Evolutionary conservation across 2,888 invertebrate species (phyloP), one percentile per base, ranked within the genome.

Genomic region (Incurvaria masculella): DNA sequence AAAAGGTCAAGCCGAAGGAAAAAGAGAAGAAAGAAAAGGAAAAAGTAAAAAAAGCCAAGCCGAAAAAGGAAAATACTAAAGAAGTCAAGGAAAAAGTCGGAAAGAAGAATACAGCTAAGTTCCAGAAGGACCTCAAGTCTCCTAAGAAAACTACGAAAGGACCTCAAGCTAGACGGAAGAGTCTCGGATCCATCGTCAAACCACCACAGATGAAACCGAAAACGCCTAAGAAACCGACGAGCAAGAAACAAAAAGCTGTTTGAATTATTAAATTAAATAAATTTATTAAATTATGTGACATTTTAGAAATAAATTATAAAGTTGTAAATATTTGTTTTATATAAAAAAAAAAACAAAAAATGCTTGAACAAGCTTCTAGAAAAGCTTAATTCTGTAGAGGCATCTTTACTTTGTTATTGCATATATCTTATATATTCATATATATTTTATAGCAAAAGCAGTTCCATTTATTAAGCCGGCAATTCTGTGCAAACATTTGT

Each of bases 121-220:
- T 42, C 19, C 18, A 2, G 51, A 66, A 49, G 57, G 33, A 33
- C 11, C 8, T 3, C 3, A 33, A 14, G 14, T 33, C 33, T 14
- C 14, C 33, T 14, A 33, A 6, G 33, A 33, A 6, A 11, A 33
- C 3, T 4, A 4, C 4, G 14, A 33, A 33, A 33, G 4, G 8
- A 11, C 33, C 33, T 14, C 33, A 6, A n/a, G 8, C 33, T 14
- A 33, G 33, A 3, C 33, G 75, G 19, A 75, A 69, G 54, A 75
- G 74, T 18, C 64, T 72, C 1, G 73, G 73, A 0, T 66, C 70
- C 0, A 71, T 75, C 0, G 70, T 72, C 26, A 75, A 73, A 58
- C 61, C 68, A 11, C 75, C 75, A 0, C 73, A 69, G 62, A 75
- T 76, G 75, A 73, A 67, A 19, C 75, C 75, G 0, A 67, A 61